A percentile compares a stretch with the other conserved stretches of the same genome.
These are phyloP conservation scores for Cetoscarus ocellatus DNA, from an alignment of 2,797 vertebrate genomes.

Conservation along the genomic window DNA sequence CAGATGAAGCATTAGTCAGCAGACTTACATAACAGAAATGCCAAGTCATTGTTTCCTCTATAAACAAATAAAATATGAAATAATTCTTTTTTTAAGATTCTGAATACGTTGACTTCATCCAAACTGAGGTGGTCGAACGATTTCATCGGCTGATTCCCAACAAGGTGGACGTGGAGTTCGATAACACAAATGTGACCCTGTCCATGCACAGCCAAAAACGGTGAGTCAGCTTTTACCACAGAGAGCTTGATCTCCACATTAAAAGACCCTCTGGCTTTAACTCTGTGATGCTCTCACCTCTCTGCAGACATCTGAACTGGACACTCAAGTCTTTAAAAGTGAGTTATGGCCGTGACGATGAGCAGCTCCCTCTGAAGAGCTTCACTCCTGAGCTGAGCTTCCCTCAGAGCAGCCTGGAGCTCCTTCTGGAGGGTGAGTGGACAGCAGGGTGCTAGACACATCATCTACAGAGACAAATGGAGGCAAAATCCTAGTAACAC, in stretches of 20 bases:
- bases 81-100: conserved; percentile 55
- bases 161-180: conserved; percentile 90
- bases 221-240: conserved; percentile 73
- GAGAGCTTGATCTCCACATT: too few relatives aligned
- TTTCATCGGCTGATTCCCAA: conserved; percentile 87
- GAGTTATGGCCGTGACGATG: conserved; percentile 87
- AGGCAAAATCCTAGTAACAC: conserved; percentile 24
- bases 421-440: conserved; percentile 90
- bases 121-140: conserved; percentile 73
- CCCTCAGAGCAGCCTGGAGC: conserved; percentile 92
- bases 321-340: conserved; percentile 94
- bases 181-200: conserved; percentile 92
- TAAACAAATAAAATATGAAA: background rate
- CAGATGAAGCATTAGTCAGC: too few relatives aligned
- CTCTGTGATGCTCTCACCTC: conserved; percentile 1
- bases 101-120: conserved; percentile 64
- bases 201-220: conserved; percentile 98
- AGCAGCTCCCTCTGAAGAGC: conserved; percentile 90
- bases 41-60: background rate
- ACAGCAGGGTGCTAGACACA: conserved; percentile 25
- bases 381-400: conserved; percentile 91
- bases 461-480: conserved; percentile 2
- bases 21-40: background rate
- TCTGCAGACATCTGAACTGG: conserved; percentile 93
- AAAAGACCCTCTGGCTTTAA: background rate